Evolutionary conservation across 2,113 vertebrate species (phyloP), one percentile per base, ranked within the genome.

Genomic region (Upupa epops): DNA sequence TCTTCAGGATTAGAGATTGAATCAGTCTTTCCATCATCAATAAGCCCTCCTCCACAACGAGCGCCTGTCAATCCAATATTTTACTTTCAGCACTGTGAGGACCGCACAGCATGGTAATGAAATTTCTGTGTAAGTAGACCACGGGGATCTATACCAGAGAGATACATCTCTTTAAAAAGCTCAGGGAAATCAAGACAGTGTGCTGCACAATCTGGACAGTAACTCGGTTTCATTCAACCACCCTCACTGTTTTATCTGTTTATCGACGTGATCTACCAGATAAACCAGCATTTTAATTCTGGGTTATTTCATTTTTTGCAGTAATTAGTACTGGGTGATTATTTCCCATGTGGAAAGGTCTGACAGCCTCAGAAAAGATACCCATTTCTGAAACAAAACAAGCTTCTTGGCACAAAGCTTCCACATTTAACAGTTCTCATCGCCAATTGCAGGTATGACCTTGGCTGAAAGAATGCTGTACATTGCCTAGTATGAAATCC

Each of bases 1-100:
- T 97, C 96, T 96, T 96, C 96, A 97, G 95, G 95, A 96, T 96
- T 97, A 96, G 96, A 97, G 95, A 97, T 97, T 95, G 96, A 96
- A 97, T 96, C 96, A 94, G 96, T 92, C 96, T 97, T 95, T 94
- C 95, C 92, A 96, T 97, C 96, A 97, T 96, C 96, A 96, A 89
- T 91, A 96, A 96, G 92, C 88, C 81, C 83, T 94, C 93, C 91
- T 95, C 96, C 94, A 91, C 96, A 89, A 94, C 55, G 46, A 96
- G 92, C 63, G 89, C 49, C 93, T 96, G 96, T 97, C 96, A 97
- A 96, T 96, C 95, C 94, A 89, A 96, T 97, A 95, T 96, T 97
- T 96, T 97, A 94, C 94, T 96, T 73, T 83, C 90, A 90, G 91
- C 83, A 92, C 90, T 2, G 36, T 16, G 84, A 97, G 94, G 94